Percentiles rank a stretch among this genome's conserved stretches.
Conservation (phyloP, 2,113 vertebrate genomes). For the Paratilapia polleni region DNA sequence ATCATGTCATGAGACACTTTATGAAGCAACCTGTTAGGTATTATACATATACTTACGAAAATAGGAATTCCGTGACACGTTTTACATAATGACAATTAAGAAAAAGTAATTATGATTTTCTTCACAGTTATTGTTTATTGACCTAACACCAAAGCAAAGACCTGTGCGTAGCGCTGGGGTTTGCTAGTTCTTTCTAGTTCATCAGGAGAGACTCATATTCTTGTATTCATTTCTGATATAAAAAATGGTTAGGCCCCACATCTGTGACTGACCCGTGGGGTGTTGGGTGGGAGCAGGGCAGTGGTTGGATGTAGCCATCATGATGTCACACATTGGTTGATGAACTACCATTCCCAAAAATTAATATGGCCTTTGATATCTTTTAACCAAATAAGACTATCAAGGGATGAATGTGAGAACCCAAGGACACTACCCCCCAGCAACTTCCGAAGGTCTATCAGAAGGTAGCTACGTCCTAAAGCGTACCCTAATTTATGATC, state of each 20-base stretch:
- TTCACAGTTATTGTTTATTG: too few species aligned
- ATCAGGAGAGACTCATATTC: background rate
- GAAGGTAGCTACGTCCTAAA: background rate
- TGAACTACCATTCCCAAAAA: background rate
- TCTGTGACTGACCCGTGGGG: background rate
- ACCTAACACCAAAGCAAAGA: too few species aligned
- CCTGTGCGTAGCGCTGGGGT: too few species aligned
- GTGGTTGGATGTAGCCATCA: too few species aligned
- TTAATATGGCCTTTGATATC: accelerated
- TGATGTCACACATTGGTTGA: background rate
- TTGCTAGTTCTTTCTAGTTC: accelerated
- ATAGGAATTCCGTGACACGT: too few species aligned
- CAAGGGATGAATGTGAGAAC: background rate
- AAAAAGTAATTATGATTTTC: too few species aligned
- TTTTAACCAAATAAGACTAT: background rate
- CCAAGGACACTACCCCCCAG: background rate
- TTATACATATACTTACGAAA: too few species aligned
- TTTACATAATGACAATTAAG: too few species aligned
- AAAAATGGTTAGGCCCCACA: background rate
- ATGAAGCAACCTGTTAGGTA: too few species aligned
- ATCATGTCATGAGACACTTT: too few species aligned
- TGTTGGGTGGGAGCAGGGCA: background rate
- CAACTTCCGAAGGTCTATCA: background rate
- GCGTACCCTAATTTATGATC: background rate
- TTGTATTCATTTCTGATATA: background rate